Percentiles rank a stretch among this genome's conserved stretches.
These are phyloP conservation scores for Psix sp. DNA, from an alignment of 1,140 invertebrate genomes.

Conservation along the genomic window DNA sequence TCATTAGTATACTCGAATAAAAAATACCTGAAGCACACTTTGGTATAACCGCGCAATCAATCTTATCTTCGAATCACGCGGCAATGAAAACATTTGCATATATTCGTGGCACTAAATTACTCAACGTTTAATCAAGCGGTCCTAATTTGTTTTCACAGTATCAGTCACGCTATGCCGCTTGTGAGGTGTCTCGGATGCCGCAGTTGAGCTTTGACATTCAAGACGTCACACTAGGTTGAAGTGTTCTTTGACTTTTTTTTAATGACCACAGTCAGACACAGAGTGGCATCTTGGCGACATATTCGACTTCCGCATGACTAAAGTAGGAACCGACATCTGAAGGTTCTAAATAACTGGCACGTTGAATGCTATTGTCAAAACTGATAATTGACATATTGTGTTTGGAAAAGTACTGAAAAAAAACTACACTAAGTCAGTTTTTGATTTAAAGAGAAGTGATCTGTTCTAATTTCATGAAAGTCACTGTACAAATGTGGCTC, in stretches of 20 bases:
- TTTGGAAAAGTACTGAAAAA: no score
- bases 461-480: no score
- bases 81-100: constrained; percentile 58
- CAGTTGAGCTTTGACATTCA: constrained; percentile 56
- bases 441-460: no score
- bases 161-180: constrained; percentile 54
- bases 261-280: constrained; percentile 45
- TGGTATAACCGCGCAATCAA: constrained; percentile 22
- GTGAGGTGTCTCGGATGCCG: constrained; percentile 50
- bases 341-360: constrained; percentile 38
- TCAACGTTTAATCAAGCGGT: constrained; percentile 54
- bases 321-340: constrained; percentile 33
- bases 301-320: constrained; percentile 54
- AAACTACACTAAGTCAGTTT: no score
- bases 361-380: constrained; percentile 32
- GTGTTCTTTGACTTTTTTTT: constrained; percentile 56
- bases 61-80: constrained; percentile 48
- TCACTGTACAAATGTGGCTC: no score
- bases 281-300: constrained; percentile 45
- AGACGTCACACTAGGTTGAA: constrained; percentile 44
- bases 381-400: constrained; percentile 17
- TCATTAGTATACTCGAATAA: constrained; percentile 23
- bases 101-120: constrained; percentile 54
- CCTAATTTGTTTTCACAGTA: constrained; percentile 57
- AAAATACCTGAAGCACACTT: constrained; percentile 9